Conservation (phyloP, 64 coral and sea anemone genomes). For the Platygyra sinensis region DNA sequence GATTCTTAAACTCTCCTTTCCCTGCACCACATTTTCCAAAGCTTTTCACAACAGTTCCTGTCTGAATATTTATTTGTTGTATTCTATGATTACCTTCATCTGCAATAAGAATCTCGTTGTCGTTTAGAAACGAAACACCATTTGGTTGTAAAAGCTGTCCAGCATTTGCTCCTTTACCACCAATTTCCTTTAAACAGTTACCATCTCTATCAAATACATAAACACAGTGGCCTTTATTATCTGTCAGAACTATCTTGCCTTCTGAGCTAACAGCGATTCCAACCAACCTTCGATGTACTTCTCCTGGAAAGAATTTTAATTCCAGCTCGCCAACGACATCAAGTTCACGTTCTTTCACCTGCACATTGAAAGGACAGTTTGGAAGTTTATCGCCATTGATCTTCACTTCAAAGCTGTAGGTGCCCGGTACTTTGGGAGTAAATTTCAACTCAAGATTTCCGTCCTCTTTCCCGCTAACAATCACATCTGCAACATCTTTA, state of each 20-base stretch:
- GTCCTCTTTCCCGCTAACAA: no score
- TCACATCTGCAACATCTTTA: no score
- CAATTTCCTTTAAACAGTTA: no score
- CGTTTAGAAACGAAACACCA: no score
- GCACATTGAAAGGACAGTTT: slow-evolving; percentile 10
- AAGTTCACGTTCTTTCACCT: not conserved
- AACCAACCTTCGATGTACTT: not conserved
- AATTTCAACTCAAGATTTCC: no score
- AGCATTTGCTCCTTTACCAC: no score
- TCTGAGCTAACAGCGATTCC: slow-evolving; percentile 9
- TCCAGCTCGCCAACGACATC: not conserved
- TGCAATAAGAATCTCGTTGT: slow-evolving; percentile 42
- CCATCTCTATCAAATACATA: no score
- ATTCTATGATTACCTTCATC: slow-evolving; percentile 44
- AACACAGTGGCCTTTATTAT: not conserved
- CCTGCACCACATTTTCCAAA: slow-evolving; percentile 21
- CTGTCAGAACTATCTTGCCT: slow-evolving; percentile 16
- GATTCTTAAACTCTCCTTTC: slow-evolving; percentile 21
- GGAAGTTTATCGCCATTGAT: slow-evolving; percentile 20
- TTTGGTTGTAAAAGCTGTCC: no score
- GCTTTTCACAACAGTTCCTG: slow-evolving; percentile 8
- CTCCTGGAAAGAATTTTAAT: not conserved
- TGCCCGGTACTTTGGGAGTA: no score
- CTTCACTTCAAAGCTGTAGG: no score
- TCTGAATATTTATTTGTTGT: slow-evolving; percentile 30